Conservation (phyloP, 2,113 vertebrate species). For the Pseudorasbora parva region DNA sequence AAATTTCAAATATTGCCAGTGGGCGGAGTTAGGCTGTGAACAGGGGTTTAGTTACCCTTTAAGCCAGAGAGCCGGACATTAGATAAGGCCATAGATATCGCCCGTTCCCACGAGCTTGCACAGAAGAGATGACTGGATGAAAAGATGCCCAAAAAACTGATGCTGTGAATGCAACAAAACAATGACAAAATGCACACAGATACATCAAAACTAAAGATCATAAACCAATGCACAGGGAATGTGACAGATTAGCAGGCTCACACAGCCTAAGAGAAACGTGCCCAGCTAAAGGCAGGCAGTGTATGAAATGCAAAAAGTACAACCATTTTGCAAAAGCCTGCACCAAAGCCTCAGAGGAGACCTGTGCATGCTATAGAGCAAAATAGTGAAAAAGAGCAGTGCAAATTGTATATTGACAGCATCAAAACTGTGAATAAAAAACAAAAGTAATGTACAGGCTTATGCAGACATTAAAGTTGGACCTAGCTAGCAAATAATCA, state of each 20-base stretch:
- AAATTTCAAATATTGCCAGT: no score
- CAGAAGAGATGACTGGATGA: neutral
- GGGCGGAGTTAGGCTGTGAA: no score
- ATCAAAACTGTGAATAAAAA: neutral
- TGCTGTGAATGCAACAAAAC: neutral
- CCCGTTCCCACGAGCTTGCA: no score
- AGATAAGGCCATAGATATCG: no score
- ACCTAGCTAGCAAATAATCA: neutral
- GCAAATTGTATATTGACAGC: neutral
- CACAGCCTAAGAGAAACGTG: neutral
- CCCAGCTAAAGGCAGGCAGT: neutral
- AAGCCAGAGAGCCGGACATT: no score
- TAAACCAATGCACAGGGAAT: neutral
- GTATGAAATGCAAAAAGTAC: conserved; percentile 24
- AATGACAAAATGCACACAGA: neutral
- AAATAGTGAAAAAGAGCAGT: neutral
- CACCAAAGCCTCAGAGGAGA: neutral
- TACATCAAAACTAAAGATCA: neutral
- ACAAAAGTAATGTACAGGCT: neutral
- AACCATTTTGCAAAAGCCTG: conserved; percentile 33
- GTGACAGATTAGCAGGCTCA: neutral
- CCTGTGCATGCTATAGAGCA: conserved; percentile 1
- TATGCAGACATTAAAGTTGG: neutral
- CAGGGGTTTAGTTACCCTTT: no score
- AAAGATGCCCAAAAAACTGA: neutral